Evolutionary conservation across 1,140 invertebrate species (phyloP).

Genomic region (Pentalonia nigronervosa): DNA sequence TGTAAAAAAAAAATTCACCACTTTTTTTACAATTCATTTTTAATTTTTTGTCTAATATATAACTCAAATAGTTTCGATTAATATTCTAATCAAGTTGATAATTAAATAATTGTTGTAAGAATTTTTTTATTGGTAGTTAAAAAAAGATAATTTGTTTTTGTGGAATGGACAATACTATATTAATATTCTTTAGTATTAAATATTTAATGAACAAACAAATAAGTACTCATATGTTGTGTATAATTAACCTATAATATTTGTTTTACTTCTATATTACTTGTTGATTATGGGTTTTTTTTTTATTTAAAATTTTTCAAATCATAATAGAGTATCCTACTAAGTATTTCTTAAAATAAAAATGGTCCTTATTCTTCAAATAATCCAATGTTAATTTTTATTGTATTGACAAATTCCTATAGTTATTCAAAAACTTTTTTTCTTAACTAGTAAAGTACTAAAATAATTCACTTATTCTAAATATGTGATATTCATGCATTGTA

Average conservation of each 20-base stretch:
- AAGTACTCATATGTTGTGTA: not conserved
- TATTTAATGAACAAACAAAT: not conserved
- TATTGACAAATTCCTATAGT: not conserved
- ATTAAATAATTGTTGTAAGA: not conserved
- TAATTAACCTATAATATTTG: not conserved
- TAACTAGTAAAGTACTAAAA: not conserved
- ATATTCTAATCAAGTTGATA: not conserved
- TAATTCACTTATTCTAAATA: not conserved
- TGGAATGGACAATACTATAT: constrained; percentile 24
- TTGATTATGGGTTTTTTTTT: not conserved
- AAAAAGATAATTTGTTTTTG: not conserved
- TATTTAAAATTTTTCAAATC: not conserved
- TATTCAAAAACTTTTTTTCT: not conserved
- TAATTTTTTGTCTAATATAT: too few species aligned
- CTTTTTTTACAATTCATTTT: not conserved
- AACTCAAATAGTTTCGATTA: too few species aligned
- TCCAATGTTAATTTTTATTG: not conserved
- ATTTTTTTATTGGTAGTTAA: not conserved
- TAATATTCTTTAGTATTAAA: not conserved
- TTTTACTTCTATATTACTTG: not conserved
- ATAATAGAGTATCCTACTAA: not conserved
- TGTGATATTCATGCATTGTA: not conserved
- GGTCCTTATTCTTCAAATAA: not conserved
- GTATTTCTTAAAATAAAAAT: not conserved
- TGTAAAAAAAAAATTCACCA: not conserved